Evolutionary conservation across 1,140 invertebrate genomes (phyloP).

Genomic region (Calephelis virginiensis): DNA sequence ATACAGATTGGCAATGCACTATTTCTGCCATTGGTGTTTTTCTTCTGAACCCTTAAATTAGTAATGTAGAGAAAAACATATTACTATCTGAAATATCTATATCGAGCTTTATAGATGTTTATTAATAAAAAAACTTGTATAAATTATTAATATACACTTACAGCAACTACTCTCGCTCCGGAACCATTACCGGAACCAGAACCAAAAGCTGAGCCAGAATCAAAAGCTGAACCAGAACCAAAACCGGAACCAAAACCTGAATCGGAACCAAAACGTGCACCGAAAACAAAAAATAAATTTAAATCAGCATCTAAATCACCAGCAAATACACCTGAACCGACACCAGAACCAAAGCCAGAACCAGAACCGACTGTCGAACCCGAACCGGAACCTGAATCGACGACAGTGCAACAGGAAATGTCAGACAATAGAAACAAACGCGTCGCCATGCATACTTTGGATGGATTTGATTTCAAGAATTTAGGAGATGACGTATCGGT

Average conservation of each 20-base stretch:
- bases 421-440: slow-evolving; percentile 72
- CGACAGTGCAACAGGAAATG: slow-evolving; percentile 32
- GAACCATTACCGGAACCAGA: slow-evolving; percentile 56
- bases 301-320: no score
- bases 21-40: no score
- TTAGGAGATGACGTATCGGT: slow-evolving; percentile 81
- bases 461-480: slow-evolving; percentile 70
- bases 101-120: background rate
- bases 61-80: no score
- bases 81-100: background rate
- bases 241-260: slow-evolving; percentile 29
- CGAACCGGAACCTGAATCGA: slow-evolving; percentile 49
- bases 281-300: slow-evolving; percentile 43
- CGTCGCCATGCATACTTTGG: slow-evolving; percentile 74
- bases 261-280: slow-evolving; percentile 27
- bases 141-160: slow-evolving; percentile 25
- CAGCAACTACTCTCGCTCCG: slow-evolving; percentile 48
- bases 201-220: slow-evolving; percentile 57
- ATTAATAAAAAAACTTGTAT: background rate
- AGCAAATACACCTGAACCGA: slow-evolving; percentile 26
- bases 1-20: no score
- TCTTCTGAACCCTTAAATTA: no score
- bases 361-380: slow-evolving; percentile 63
- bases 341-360: slow-evolving; percentile 53
- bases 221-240: slow-evolving; percentile 16